Percentiles rank a stretch among this genome's conserved stretches.
Evolutionary conservation across 1,140 invertebrate genomes (phyloP).

Genomic region (Pinna nobilis): DNA sequence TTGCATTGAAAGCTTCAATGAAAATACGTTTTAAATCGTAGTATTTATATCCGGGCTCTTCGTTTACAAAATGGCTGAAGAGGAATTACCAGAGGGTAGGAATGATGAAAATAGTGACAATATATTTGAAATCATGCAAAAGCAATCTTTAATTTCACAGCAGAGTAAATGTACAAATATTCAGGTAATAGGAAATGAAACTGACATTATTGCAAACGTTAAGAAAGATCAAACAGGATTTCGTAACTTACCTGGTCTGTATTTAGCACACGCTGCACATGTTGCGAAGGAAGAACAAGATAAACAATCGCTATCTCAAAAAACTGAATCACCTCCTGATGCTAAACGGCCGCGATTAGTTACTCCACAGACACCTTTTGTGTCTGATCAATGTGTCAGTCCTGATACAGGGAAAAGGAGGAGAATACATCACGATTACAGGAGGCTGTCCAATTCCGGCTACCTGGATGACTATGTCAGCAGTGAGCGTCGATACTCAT

Average conservation of each 20-base stretch:
- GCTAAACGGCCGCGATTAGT: slow-evolving; percentile 54
- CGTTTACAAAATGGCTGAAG: slow-evolving; percentile 77
- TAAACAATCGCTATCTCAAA: slow-evolving; percentile 6
- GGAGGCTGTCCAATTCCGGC: slow-evolving; percentile 70
- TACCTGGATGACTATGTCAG: slow-evolving; percentile 70
- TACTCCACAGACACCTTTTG: slow-evolving; percentile 28
- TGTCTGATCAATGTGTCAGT: slow-evolving; percentile 52
- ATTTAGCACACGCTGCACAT: slow-evolving; percentile 47
- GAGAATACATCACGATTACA: slow-evolving; percentile 68
- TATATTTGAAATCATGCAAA: slow-evolving; percentile 62
- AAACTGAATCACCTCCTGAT: slow-evolving; percentile 26
- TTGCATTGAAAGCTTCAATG: slow-evolving; percentile 45
- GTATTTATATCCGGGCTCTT: slow-evolving; percentile 52
- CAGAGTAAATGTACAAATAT: slow-evolving; percentile 33
- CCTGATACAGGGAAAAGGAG: slow-evolving; percentile 65
- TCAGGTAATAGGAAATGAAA: slow-evolving; percentile 56
- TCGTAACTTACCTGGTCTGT: slow-evolving; percentile 71
- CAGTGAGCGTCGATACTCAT: slow-evolving; percentile 64
- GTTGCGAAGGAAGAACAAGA: slow-evolving; percentile 29
- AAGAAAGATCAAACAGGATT: slow-evolving; percentile 64
- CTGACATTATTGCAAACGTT: slow-evolving; percentile 53
- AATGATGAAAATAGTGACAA: slow-evolving; percentile 50
- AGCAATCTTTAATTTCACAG: slow-evolving; percentile 40
- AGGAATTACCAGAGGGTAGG: slow-evolving; percentile 32
- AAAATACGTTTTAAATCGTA: background rate